Conservation (phyloP, 2,113 vertebrate species). For the Callithrix jacchus region DNA sequence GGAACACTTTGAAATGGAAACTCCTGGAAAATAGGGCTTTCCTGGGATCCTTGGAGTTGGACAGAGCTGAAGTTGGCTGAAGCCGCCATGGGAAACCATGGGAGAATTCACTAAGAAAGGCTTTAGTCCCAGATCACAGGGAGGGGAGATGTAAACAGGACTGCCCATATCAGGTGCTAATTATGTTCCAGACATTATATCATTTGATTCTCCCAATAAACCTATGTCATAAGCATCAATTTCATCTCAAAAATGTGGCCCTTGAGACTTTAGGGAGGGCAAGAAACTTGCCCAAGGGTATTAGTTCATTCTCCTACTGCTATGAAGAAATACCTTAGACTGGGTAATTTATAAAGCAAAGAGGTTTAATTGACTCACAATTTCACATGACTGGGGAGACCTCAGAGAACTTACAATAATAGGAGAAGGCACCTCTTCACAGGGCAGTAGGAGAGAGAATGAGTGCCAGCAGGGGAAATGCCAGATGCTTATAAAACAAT, state of each 20-base stretch:
- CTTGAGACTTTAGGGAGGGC: background rate
- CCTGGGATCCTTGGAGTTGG: background rate
- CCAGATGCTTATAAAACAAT: too few relatives aligned
- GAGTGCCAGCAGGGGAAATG: too few relatives aligned
- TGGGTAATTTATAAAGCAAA: too few relatives aligned
- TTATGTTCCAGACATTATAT: background rate
- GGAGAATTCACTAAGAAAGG: background rate
- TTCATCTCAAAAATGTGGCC: background rate
- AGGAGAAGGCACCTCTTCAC: too few relatives aligned
- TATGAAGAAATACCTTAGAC: too few relatives aligned
- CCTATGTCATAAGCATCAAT: background rate
- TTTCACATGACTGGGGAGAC: too few relatives aligned
- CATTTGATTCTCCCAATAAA: background rate
- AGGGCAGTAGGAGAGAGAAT: too few relatives aligned
- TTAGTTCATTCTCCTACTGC: too few relatives aligned
- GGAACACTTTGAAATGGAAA: background rate
- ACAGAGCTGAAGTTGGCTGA: background rate
- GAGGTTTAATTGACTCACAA: too few relatives aligned
- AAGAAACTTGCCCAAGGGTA: background rate
- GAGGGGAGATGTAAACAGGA: background rate
- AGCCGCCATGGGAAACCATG: background rate
- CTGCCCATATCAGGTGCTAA: background rate
- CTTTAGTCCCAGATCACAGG: too few relatives aligned
- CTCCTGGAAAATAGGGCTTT: background rate
- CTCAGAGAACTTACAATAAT: too few relatives aligned